phyloP scores from a whole-genome alignment of 2,113 vertebrate species.

The Tachysurus vachellii region DNA sequence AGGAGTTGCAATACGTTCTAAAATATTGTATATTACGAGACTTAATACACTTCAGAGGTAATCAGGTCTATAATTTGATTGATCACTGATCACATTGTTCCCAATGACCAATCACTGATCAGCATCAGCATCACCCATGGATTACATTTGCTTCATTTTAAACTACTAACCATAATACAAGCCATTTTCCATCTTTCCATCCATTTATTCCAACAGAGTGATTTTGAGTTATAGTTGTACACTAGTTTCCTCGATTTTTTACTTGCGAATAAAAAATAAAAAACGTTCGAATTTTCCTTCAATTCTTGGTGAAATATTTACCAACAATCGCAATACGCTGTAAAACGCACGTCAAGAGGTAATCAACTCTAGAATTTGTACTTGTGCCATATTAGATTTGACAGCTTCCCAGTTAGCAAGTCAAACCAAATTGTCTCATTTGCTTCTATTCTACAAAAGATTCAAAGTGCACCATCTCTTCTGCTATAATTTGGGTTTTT shows the following conservation, averaged over 20 bases:
- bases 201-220: too few relatives aligned
- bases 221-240: too few relatives aligned
- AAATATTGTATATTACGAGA: background rate
- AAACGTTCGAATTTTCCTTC: background rate
- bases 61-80: background rate
- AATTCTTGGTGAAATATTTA: background rate
- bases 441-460: slow-evolving; percentile 4
- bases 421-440: slow-evolving; percentile 28
- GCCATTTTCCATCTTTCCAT: too few relatives aligned
- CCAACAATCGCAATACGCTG: background rate
- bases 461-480: slow-evolving; percentile 29
- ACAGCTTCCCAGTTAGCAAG: background rate
- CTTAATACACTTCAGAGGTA: slow-evolving; percentile 7
- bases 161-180: too few relatives aligned
- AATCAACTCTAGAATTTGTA: background rate
- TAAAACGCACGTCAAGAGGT: background rate
- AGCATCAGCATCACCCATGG: too few relatives aligned
- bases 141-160: too few relatives aligned
- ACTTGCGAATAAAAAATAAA: background rate
- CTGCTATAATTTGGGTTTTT: slow-evolving; percentile 42
- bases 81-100: too few relatives aligned
- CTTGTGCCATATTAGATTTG: background rate
- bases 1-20: background rate
- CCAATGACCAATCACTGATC: too few relatives aligned
- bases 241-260: too few relatives aligned